phyloP scores from a whole-genome alignment of 2,113 vertebrate species.

The Kryptolebias marmoratus region DNA sequence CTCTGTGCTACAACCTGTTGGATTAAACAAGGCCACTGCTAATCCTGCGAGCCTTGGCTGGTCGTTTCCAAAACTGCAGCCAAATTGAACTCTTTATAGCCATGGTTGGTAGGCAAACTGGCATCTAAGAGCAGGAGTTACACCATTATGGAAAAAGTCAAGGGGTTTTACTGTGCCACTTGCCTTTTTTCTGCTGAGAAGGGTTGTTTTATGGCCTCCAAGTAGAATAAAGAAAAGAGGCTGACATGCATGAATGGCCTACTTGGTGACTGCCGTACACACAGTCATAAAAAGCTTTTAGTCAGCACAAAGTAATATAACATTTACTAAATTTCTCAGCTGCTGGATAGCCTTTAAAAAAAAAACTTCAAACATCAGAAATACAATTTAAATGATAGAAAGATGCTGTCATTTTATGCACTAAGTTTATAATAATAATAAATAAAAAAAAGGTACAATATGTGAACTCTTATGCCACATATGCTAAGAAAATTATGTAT shows the following conservation, averaged over 20 bases:
- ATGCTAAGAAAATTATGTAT: neutral
- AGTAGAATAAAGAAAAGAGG: constrained; percentile 5
- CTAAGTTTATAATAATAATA: neutral
- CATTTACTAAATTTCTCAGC: neutral
- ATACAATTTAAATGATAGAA: neutral
- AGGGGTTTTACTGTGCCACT: neutral
- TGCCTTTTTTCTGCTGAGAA: constrained; percentile 18
- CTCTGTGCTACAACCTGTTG: constrained; percentile 26
- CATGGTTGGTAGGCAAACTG: neutral
- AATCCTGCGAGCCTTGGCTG: constrained; percentile 32
- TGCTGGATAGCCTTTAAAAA: neutral
- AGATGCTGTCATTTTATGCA: no score
- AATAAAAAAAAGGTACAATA: neutral
- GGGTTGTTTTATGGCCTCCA: constrained; percentile 30
- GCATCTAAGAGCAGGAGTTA: neutral
- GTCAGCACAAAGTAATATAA: constrained; percentile 2
- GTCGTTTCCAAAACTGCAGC: constrained; percentile 27
- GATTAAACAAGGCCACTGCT: constrained; percentile 50
- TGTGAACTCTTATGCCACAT: neutral
- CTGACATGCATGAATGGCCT: constrained; percentile 16
- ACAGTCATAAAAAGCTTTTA: neutral
- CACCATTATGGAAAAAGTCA: neutral
- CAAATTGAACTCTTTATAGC: neutral
- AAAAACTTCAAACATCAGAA: neutral
- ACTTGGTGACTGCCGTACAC: neutral